These are phyloP conservation scores for Lottia gigantea DNA, from an alignment of 2,888 invertebrate species.

Conservation along the genomic window DNA sequence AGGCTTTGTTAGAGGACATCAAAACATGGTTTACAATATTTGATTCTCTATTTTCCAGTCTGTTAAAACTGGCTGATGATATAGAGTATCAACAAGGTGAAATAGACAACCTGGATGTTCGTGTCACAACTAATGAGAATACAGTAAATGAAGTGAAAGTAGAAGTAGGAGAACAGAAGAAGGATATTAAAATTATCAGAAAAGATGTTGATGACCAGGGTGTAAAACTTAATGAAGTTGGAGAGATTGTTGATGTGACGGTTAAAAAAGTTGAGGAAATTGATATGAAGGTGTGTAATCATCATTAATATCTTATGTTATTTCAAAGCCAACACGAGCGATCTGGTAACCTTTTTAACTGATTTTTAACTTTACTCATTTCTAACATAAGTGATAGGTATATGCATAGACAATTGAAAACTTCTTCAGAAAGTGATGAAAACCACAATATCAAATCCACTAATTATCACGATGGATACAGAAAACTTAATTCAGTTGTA, in stretches of 20 bases:
- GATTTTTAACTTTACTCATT: too few relatives aligned
- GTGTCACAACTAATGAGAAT: conserved; percentile 31
- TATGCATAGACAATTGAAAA: too few relatives aligned
- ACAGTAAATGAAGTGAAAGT: not conserved
- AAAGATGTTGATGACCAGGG: conserved; percentile 49
- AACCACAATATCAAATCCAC: too few relatives aligned
- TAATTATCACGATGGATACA: too few relatives aligned
- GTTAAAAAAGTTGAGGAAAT: conserved; percentile 56
- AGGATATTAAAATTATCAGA: conserved; percentile 40
- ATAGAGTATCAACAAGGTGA: conserved; percentile 47
- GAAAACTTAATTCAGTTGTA: too few relatives aligned
- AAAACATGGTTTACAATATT: too few relatives aligned
- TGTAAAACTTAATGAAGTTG: conserved; percentile 42
- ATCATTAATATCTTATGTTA: too few relatives aligned
- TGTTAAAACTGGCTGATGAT: conserved; percentile 46
- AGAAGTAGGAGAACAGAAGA: conserved; percentile 18
- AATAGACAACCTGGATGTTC: conserved; percentile 43
- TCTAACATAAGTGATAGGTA: too few relatives aligned
- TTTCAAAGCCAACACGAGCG: too few relatives aligned
- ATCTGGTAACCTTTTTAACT: too few relatives aligned
- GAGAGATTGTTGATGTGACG: conserved; percentile 46
- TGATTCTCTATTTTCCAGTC: conserved; percentile 29
- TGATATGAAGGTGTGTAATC: conserved; percentile 55
- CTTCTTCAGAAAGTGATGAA: too few relatives aligned
- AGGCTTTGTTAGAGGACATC: too few relatives aligned